Evolutionary conservation across 2,888 invertebrate genomes (phyloP).

Genomic region (Drosophila algonquin): DNA sequence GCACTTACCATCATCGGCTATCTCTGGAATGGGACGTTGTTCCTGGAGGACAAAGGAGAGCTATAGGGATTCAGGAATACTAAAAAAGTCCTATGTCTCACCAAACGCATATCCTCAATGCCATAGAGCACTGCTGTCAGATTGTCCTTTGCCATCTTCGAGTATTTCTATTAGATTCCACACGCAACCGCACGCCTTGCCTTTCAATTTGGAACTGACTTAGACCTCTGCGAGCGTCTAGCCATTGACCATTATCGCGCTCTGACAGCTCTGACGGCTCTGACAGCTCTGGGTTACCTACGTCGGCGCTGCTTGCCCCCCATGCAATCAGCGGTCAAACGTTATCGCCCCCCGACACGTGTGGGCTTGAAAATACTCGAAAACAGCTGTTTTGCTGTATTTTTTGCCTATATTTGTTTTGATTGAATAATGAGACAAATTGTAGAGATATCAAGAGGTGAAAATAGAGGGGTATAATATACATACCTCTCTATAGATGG

Average conservation of each 20-base stretch:
- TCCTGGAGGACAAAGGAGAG: slow-evolving; percentile 85
- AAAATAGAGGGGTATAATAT: neutral
- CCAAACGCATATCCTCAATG: slow-evolving; percentile 89
- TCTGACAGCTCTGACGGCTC: too few relatives aligned
- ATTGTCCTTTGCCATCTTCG: slow-evolving; percentile 86
- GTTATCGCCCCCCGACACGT: slow-evolving; percentile 1
- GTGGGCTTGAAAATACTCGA: neutral
- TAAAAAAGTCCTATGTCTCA: slow-evolving; percentile 78
- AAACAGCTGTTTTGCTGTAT: slow-evolving; percentile 17
- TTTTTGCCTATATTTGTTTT: neutral
- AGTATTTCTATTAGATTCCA: neutral
- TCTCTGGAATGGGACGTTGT: slow-evolving; percentile 92
- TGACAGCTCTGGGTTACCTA: slow-evolving; percentile 19
- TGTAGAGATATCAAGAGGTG: neutral
- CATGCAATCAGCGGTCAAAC: slow-evolving; percentile 2
- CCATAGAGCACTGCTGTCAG: slow-evolving; percentile 90
- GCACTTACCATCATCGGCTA: slow-evolving; percentile 87
- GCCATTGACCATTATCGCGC: neutral
- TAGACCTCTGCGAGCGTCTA: neutral
- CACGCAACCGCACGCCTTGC: slow-evolving; percentile 19
- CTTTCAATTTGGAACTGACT: slow-evolving; percentile 40
- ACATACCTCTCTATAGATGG: neutral
- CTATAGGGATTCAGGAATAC: neutral
- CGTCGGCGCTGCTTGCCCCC: slow-evolving; percentile 1
- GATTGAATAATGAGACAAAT: neutral